Base-by-base conservation (phyloP, 2,113 vertebrate species). In the Brachyhypopomus gauderio region DNA sequence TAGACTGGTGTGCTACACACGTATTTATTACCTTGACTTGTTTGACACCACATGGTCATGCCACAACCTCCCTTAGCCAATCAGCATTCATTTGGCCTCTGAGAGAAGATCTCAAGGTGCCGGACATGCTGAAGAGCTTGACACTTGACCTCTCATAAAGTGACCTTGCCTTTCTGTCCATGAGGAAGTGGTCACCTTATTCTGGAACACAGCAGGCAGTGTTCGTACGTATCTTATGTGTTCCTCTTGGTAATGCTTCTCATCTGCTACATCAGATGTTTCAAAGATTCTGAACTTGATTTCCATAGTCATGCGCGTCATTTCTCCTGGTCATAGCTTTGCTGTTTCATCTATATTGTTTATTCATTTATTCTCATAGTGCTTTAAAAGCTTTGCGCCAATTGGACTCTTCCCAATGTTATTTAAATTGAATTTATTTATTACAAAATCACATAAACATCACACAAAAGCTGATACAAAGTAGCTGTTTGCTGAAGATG, bases 41-140 rank as follows among this genome's bases (percentile, higher is more conserved):
- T 27, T 52, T 70, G 63, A 72, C 74, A 70, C 41, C 27, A 36
- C 79, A 64, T 80, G 80, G 79, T 78, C 45, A 77, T 79, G 79
- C 71, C 84, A 72, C 27, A 55, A 87, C 83, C 23, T 78, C 72
- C 88, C 77, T 77, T 11, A 38, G 45, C 75, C 80, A 79, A 78
- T 81, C 38, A 59, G 59, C 45, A 63, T 87, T 85, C 60, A 81
- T 71, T 17, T 76, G 60, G 79, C 45, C 58, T 14, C 73, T 30
- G 1, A 36, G 38, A 48, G n/a, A 6, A 11, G 45, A 1, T 48
- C 27, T 20, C 63, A 14, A 16, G 16, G 36, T 48, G 25, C 23
- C 8, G 14, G 8, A 12, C 22, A 12, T 52, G n/a, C 14, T 0
- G 22, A 64, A 9, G 56, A 71, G 36, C 9, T 71, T 63, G 38